Conservation (phyloP, 1,140 invertebrate species). For the Zaprionus tsacasi region DNA sequence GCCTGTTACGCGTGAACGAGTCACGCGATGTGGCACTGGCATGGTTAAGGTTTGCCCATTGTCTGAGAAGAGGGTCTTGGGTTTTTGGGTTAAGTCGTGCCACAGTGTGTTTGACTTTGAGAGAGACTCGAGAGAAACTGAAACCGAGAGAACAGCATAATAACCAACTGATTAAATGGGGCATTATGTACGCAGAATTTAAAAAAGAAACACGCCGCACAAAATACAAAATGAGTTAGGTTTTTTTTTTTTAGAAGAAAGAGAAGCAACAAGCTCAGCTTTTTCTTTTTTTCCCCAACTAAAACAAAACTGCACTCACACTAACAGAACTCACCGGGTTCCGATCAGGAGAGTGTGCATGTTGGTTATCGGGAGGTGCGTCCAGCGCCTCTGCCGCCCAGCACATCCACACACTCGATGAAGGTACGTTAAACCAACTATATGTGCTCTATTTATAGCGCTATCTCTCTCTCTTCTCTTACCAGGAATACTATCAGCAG, state of each 20-base stretch:
- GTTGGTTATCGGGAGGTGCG: constrained; percentile 72
- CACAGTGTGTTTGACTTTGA: constrained; percentile 63
- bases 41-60: constrained; percentile 69
- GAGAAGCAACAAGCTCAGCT: constrained; percentile 10
- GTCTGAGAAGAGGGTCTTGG: constrained; percentile 37
- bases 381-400: constrained; percentile 76
- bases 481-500: constrained; percentile 83
- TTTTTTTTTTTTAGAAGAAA: not conserved
- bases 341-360: constrained; percentile 78
- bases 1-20: constrained; percentile 60
- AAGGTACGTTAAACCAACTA: constrained; percentile 62
- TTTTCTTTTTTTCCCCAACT: constrained; percentile 32
- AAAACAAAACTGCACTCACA: constrained; percentile 29
- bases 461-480: constrained; percentile 55
- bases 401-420: constrained; percentile 83
- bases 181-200: constrained; percentile 48
- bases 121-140: constrained; percentile 51
- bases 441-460: no score
- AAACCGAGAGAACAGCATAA: constrained; percentile 40
- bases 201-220: constrained; percentile 3
- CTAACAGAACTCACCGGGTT: constrained; percentile 81
- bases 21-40: constrained; percentile 68
- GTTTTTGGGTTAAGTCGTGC: constrained; percentile 69
- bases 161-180: constrained; percentile 55
- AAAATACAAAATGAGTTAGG: constrained; percentile 24